These are phyloP conservation scores for Aldabrachelys gigantea DNA, from an alignment of 2,113 vertebrate genomes.

Conservation along the genomic window DNA sequence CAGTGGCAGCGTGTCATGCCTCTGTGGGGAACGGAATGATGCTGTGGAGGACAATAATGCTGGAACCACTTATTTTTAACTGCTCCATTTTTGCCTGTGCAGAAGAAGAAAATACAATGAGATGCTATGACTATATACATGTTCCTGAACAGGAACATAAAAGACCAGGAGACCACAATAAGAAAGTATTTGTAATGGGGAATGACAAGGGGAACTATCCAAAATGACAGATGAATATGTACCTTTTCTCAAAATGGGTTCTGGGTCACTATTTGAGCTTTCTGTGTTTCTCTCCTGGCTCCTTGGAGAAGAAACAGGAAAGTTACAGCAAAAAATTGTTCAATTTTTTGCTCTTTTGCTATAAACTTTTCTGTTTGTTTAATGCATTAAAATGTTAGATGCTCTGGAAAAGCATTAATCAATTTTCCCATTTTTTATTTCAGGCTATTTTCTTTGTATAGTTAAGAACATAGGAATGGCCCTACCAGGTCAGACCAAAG, in stretches of 20 bases:
- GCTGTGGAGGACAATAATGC: not conserved
- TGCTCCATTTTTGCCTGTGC: not conserved
- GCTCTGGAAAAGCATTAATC: not conserved
- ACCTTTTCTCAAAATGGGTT: not conserved
- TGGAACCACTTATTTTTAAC: not conserved
- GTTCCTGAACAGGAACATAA: not conserved
- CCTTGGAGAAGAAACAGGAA: not conserved
- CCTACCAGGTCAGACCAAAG: too few species aligned
- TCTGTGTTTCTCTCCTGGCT: not conserved
- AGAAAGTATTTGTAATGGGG: not conserved
- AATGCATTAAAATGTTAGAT: not conserved
- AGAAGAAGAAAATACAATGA: not conserved
- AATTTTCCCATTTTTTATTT: not conserved
- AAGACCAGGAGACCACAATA: not conserved
- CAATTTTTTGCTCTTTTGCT: not conserved
- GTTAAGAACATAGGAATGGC: too few species aligned
- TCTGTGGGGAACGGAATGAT: accelerated
- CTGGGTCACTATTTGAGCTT: accelerated
- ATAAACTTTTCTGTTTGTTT: not conserved
- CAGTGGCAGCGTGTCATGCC: not conserved
- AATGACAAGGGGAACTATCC: not conserved
- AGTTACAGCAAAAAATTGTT: not conserved
- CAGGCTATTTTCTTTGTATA: not conserved
- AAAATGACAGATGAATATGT: not conserved
- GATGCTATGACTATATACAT: not conserved